phyloP scores from a whole-genome alignment of 2,797 vertebrate genomes.

The Trachops cirrhosus region DNA sequence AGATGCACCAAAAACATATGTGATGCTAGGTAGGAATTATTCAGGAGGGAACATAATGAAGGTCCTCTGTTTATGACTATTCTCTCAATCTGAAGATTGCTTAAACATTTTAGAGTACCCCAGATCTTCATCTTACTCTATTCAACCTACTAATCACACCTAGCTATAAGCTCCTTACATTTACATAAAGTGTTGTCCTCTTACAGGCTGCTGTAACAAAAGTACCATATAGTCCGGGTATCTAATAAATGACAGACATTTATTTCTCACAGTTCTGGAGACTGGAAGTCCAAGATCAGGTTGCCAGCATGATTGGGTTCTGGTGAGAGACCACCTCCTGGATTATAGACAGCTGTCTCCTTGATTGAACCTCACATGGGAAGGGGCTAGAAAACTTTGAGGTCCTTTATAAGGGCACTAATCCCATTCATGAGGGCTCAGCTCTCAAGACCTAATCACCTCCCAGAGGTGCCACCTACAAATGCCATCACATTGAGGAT shows the following conservation, averaged over 20 bases:
- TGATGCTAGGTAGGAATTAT: not conserved
- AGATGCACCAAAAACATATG: not conserved
- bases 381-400: not conserved
- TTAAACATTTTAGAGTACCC: not conserved
- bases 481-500: not conserved
- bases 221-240: not conserved
- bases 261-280: not conserved
- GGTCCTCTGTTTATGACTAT: not conserved
- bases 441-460: not conserved
- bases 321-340: not conserved
- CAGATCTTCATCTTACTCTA: not conserved
- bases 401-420: not conserved
- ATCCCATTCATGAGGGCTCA: not conserved
- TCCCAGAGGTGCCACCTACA: not conserved
- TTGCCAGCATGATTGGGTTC: not conserved
- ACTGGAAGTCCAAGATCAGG: not conserved
- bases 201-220: not conserved
- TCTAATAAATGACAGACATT: not conserved
- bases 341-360: not conserved
- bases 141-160: not conserved
- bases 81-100: not conserved
- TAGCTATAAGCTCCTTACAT: not conserved
- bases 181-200: not conserved
- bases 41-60: not conserved
- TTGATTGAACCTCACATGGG: not conserved